A percentile compares a stretch with the other conserved stretches of the same genome.
phyloP scores from a whole-genome alignment of 2,113 vertebrate species.

The Boulengeromyrus knoepffleri region DNA sequence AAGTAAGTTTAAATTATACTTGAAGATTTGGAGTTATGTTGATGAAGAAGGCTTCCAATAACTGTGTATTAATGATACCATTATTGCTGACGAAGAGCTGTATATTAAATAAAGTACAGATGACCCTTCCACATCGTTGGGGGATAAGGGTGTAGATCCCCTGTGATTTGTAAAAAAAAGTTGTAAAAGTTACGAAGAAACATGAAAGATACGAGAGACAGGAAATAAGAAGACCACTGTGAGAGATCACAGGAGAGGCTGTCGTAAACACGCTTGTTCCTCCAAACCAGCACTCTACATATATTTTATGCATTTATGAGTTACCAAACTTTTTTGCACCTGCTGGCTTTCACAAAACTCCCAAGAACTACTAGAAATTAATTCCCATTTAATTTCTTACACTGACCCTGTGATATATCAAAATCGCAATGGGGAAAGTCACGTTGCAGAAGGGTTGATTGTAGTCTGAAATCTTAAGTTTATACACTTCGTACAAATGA shows the following conservation, averaged over 20 bases:
- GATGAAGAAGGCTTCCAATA: background rate
- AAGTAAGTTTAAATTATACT: slow-evolving; percentile 55
- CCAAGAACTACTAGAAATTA: background rate
- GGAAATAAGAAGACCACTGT: background rate
- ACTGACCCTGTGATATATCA: background rate
- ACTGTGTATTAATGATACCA: background rate
- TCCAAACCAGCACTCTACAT: background rate
- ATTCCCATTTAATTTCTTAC: background rate
- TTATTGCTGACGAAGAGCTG: background rate
- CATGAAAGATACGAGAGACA: background rate
- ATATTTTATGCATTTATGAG: background rate
- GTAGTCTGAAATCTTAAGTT: background rate
- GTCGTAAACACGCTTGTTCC: background rate
- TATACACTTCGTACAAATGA: background rate
- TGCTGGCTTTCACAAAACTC: background rate
- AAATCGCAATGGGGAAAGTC: background rate
- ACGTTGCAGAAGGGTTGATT: background rate
- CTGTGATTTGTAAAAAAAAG: background rate
- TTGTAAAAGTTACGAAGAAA: background rate
- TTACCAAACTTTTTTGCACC: background rate
- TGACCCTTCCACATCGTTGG: background rate
- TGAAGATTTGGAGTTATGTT: background rate
- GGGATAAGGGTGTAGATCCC: background rate
- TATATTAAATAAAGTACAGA: background rate
- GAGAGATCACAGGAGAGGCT: background rate